phyloP scores from a whole-genome alignment of 2,888 invertebrate species.

The Allophyes oxyacanthae region DNA sequence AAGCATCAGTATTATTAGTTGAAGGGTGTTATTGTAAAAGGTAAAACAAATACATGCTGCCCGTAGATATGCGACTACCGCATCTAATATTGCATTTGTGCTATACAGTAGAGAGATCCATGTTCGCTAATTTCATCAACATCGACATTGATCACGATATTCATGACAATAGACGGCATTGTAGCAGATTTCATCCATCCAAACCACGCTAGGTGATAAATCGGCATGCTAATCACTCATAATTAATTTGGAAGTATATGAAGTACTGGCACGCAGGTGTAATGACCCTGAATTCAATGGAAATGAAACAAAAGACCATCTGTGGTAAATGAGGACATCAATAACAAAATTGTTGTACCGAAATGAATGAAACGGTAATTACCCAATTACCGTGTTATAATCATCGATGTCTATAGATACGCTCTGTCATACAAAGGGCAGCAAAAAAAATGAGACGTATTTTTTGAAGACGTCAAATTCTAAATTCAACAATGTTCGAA shows the following conservation, averaged over 20 bases:
- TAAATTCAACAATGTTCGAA: too few species aligned
- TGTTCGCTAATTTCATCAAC: background rate
- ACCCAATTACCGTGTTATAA: background rate
- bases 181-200: conserved; percentile 13
- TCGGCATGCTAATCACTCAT: conserved; percentile 20
- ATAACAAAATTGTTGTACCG: conserved; percentile 17
- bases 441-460: too few species aligned
- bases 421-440: too few species aligned
- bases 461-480: too few species aligned
- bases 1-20: too few species aligned
- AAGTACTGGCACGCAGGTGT: conserved; percentile 20
- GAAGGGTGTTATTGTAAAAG: too few species aligned
- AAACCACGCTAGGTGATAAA: conserved; percentile 18
- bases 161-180: conserved; percentile 1
- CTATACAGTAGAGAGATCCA: too few species aligned
- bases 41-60: too few species aligned
- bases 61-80: too few species aligned
- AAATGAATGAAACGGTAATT: conserved; percentile 20
- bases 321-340: conserved; percentile 14
- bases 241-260: conserved; percentile 26
- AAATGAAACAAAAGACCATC: conserved; percentile 18
- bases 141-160: conserved; percentile 5
- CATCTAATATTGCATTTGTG: too few species aligned
- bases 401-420: too few species aligned
- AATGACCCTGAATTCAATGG: conserved; percentile 24